Conservation (phyloP, 1,140 invertebrate genomes). For the Aphidius ervi region DNA sequence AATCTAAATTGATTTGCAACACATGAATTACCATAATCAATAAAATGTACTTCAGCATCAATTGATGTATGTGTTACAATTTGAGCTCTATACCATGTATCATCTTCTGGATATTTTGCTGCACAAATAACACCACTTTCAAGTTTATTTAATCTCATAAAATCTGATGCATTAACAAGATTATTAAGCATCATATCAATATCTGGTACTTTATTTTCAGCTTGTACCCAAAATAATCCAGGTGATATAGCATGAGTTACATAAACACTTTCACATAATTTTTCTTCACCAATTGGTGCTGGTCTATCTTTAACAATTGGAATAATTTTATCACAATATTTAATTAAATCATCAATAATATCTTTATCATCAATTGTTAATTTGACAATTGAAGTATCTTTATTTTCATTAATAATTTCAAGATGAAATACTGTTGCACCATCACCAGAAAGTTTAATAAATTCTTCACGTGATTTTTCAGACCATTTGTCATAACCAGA, state of each 20-base stretch:
- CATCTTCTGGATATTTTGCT: conserved; percentile 66
- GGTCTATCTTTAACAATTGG: conserved; percentile 34
- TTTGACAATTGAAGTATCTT: conserved; percentile 61
- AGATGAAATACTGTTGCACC: conserved; percentile 44
- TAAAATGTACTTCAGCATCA: conserved; percentile 64
- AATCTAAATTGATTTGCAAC: conserved; percentile 57
- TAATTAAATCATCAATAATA: conserved; percentile 53
- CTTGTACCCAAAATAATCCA: conserved; percentile 68
- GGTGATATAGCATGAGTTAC: conserved; percentile 66
- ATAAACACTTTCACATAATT: conserved; percentile 54
- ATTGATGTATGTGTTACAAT: conserved; percentile 59
- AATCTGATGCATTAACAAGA: conserved; percentile 55
- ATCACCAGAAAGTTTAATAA: conserved; percentile 36
- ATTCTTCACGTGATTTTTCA: conserved; percentile 33
- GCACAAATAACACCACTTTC: conserved; percentile 62
- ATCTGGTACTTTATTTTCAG: conserved; percentile 59
- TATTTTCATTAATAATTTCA: conserved; percentile 51
- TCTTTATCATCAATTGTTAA: conserved; percentile 61
- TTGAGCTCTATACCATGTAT: conserved; percentile 66
- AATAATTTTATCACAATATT: conserved; percentile 14
- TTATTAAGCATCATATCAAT: conserved; percentile 61
- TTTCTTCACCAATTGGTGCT: conserved; percentile 42
- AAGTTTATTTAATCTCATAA: conserved; percentile 50
- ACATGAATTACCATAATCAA: conserved; percentile 72
- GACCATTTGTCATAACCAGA: conserved; percentile 37